Evolutionary conservation across 2,113 vertebrate genomes (phyloP).

Genomic region (Entomyzon cyanotis): DNA sequence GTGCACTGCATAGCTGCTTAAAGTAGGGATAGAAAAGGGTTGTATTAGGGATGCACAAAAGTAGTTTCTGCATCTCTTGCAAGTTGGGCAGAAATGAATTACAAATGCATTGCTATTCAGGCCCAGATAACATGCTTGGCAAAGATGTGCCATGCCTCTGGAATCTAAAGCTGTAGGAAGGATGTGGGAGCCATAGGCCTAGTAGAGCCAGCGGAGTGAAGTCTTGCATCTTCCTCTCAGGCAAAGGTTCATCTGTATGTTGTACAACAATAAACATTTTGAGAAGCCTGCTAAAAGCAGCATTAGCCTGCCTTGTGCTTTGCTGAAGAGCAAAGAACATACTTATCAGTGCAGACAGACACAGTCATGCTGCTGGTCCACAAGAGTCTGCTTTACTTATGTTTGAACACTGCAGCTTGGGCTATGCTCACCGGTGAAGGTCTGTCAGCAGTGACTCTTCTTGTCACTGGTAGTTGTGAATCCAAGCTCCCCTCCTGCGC

Average conservation of each 20-base stretch:
- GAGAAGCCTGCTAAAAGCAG: conserved; percentile 7
- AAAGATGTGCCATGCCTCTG: not conserved
- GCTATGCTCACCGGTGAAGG: not conserved
- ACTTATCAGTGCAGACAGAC: not conserved
- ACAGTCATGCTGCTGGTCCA: not conserved
- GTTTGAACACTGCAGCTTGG: not conserved
- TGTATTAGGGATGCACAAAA: not conserved
- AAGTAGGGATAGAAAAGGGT: not conserved
- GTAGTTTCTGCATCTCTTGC: not conserved
- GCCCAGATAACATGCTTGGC: not conserved
- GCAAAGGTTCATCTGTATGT: not conserved
- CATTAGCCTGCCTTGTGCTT: not conserved
- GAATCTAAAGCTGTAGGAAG: not conserved
- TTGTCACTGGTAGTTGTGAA: not conserved
- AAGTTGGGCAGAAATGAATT: not conserved
- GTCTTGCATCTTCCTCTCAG: not conserved
- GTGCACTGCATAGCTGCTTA: not conserved
- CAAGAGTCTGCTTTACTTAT: not conserved
- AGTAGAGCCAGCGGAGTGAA: not conserved
- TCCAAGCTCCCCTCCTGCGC: not conserved
- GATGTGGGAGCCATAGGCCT: not conserved
- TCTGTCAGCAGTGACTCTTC: not conserved
- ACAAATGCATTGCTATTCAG: not conserved
- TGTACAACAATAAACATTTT: not conserved
- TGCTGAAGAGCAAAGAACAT: not conserved